Conservation (phyloP, 2,113 vertebrate genomes). For the Muntiacus reevesi region DNA sequence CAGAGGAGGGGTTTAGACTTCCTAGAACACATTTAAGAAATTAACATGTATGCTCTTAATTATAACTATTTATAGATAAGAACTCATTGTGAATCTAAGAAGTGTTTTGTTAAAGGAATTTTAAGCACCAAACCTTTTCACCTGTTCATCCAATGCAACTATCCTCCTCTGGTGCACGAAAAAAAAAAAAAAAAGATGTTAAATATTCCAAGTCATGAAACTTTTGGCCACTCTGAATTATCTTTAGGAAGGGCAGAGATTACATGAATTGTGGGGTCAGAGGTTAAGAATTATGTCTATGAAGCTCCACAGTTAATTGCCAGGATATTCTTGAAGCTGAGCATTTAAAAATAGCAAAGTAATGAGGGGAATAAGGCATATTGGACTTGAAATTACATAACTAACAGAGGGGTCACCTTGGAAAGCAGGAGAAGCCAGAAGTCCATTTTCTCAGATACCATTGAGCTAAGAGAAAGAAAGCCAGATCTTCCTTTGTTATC, state of each 20-base stretch:
- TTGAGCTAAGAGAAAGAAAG: not conserved
- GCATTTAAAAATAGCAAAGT: not conserved
- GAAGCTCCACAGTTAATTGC: not conserved
- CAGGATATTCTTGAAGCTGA: not conserved
- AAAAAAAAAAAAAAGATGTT: not conserved
- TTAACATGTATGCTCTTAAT: not conserved
- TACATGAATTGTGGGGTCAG: not conserved
- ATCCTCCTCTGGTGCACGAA: not conserved
- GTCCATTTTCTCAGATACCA: not conserved
- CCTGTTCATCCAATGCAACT: not conserved
- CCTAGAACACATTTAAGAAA: not conserved
- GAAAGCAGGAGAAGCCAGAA: not conserved
- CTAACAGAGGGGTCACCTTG: not conserved
- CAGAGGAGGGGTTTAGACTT: not conserved
- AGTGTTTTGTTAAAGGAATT: not conserved
- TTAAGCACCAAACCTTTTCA: not conserved
- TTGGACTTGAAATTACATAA: not conserved
- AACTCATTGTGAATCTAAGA: not conserved
- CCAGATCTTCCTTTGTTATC: not conserved
- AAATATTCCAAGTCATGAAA: not conserved
- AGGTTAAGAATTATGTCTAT: not conserved
- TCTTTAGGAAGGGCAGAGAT: not conserved
- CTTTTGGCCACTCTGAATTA: not conserved
- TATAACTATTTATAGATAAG: not conserved
- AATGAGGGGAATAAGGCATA: not conserved